Conservation (phyloP, 2,888 invertebrate species). For the Drosophila cognata region DNA sequence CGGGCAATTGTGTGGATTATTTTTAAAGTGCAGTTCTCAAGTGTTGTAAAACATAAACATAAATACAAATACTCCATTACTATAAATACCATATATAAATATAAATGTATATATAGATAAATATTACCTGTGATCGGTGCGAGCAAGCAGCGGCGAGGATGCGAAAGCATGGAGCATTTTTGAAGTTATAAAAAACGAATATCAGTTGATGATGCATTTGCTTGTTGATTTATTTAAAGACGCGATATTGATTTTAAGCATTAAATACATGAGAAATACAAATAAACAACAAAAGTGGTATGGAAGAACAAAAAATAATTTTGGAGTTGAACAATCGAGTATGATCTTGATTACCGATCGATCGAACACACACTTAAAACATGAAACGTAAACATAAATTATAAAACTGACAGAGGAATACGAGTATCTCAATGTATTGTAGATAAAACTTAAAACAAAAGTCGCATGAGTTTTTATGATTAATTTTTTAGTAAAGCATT, state of each 20-base stretch:
- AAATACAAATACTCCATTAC: conserved; percentile 12
- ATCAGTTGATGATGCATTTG: conserved; percentile 67
- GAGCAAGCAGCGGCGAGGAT: conserved; percentile 48
- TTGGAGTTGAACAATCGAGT: conserved; percentile 27
- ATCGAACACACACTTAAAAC: conserved; percentile 62
- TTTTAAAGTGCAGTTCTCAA: conserved; percentile 48
- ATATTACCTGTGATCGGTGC: conserved; percentile 49
- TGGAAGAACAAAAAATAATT: conserved; percentile 28
- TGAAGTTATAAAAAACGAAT: conserved; percentile 64
- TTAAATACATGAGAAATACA: conserved; percentile 78
- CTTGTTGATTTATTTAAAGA: conserved; percentile 65
- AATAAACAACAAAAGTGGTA: conserved; percentile 70
- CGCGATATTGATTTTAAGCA: conserved; percentile 75
- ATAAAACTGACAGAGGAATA: conserved; percentile 60
- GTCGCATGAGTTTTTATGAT: conserved; percentile 85
- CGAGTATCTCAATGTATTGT: conserved; percentile 56
- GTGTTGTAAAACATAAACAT: conserved; percentile 32
- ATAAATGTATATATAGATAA: background rate
- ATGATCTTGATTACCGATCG: conserved; percentile 36
- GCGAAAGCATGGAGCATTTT: conserved; percentile 50
- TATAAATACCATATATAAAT: conserved; percentile 7
- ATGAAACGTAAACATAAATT: conserved; percentile 64
- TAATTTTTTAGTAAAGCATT: conserved; percentile 85
- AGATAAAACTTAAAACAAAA: conserved; percentile 78
- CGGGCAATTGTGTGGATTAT: conserved; percentile 27